These are phyloP conservation scores for Drosophila putrida DNA, from an alignment of 2,888 invertebrate genomes.

Conservation along the genomic window DNA sequence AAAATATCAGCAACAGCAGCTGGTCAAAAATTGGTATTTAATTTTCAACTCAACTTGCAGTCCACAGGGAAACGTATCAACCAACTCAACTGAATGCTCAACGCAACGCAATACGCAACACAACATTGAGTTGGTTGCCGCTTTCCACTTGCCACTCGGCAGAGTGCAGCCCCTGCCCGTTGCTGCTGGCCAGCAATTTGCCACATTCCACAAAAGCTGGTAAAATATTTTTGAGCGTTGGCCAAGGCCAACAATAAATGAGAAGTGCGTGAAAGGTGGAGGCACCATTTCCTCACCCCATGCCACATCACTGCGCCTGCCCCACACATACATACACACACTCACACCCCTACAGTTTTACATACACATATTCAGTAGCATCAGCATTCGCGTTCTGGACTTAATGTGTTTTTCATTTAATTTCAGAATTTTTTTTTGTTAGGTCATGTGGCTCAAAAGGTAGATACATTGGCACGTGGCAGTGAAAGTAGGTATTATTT, in stretches of 20 bases:
- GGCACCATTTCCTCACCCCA: not conserved
- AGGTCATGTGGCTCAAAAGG: constrained; percentile 2
- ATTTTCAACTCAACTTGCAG: constrained; percentile 74
- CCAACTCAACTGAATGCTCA: constrained; percentile 31
- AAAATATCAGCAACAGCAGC: constrained; percentile 33
- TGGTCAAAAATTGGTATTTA: constrained; percentile 78
- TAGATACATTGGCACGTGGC: constrained; percentile 3
- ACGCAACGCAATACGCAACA: constrained; percentile 20
- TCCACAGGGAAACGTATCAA: constrained; percentile 64
- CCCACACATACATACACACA: not conserved
- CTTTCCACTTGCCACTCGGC: constrained; percentile 21
- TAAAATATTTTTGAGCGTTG: constrained; percentile 24
- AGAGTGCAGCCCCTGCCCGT: not conserved
- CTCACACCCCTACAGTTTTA: not conserved
- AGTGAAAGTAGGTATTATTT: no score
- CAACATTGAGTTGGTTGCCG: constrained; percentile 21
- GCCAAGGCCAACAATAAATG: constrained; percentile 34
- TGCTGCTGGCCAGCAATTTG: constrained; percentile 41
- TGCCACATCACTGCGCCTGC: not conserved
- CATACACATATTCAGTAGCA: not conserved
- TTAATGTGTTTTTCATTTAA: constrained; percentile 49
- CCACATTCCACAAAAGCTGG: constrained; percentile 39
- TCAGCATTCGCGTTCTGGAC: constrained; percentile 12
- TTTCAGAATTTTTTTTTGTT: constrained; percentile 24
- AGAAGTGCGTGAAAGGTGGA: constrained; percentile 8